Evolutionary conservation across 2,888 invertebrate genomes (phyloP).

Genomic region (Eupelmus urozonus): DNA sequence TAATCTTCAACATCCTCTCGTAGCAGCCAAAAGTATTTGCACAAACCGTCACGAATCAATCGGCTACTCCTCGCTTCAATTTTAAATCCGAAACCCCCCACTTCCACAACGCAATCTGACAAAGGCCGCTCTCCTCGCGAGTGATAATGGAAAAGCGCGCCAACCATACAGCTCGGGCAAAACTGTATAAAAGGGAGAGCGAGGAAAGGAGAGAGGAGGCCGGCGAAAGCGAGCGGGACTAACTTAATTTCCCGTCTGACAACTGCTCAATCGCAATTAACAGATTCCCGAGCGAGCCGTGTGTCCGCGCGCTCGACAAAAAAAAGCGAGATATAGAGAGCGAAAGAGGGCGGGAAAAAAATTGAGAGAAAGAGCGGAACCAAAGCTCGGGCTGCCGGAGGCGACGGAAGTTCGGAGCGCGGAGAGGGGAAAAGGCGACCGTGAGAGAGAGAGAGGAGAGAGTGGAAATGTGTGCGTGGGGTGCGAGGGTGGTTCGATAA

Average conservation of each 20-base stretch:
- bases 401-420: constrained; percentile 21
- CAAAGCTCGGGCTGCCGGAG: constrained; percentile 36
- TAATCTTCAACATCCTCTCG: too few relatives aligned
- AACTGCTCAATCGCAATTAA: constrained; percentile 72
- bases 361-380: constrained; percentile 27
- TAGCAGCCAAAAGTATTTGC: too few relatives aligned
- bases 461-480: constrained; percentile 47
- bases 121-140: too few relatives aligned
- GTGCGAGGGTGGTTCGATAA: constrained; percentile 16
- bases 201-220: constrained; percentile 42
- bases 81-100: too few relatives aligned
- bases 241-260: constrained; percentile 70
- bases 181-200: background rate
- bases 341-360: constrained; percentile 36
- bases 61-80: too few relatives aligned
- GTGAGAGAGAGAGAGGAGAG: constrained; percentile 39
- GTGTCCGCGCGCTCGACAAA: constrained; percentile 62
- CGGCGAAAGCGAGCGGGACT: constrained; percentile 62
- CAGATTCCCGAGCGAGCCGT: constrained; percentile 64
- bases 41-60: too few relatives aligned
- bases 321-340: too few relatives aligned
- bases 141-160: constrained; percentile 15
- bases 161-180: background rate
- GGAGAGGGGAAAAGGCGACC: constrained; percentile 34
- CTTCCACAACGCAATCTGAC: too few relatives aligned